Evolutionary conservation across 2,797 vertebrate genomes (phyloP).

Genomic region (Avahi laniger): DNA sequence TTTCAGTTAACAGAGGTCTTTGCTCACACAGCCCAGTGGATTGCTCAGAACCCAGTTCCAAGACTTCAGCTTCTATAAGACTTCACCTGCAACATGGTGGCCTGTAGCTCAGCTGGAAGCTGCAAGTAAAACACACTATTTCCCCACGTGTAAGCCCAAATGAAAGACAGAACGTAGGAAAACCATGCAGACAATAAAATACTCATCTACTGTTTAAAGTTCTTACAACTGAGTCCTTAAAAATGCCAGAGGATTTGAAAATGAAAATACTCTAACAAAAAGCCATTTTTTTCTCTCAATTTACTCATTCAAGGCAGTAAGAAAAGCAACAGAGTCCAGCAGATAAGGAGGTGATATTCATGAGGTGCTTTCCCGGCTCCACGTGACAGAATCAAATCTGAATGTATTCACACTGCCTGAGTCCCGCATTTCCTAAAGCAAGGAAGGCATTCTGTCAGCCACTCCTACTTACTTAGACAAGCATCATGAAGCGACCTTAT

Average conservation of each 20-base stretch:
- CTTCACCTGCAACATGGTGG: not conserved
- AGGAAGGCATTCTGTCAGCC: not conserved
- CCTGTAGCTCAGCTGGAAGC: not conserved
- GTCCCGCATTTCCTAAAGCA: not conserved
- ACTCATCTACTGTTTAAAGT: not conserved
- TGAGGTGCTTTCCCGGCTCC: not conserved
- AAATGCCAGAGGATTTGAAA: conserved; percentile 44
- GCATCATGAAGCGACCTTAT: not conserved
- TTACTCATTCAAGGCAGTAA: not conserved
- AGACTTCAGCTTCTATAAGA: not conserved
- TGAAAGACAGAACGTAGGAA: not conserved
- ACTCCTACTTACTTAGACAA: not conserved
- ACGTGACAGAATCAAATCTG: not conserved
- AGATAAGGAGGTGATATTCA: not conserved
- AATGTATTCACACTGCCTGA: not conserved
- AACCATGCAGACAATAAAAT: not conserved
- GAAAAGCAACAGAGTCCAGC: not conserved
- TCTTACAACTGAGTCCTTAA: conserved; percentile 38
- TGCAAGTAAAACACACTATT: not conserved
- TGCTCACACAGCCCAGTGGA: not conserved
- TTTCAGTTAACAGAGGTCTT: not conserved
- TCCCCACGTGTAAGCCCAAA: not conserved
- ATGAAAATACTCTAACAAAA: conserved; percentile 38
- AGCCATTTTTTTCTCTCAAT: conserved; percentile 5
- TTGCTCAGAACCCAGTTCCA: not conserved